A percentile compares a stretch with the other conserved stretches of the same genome.
phyloP scores from a whole-genome alignment of 2,888 invertebrate species.

The Drosophila meridionalis region DNA sequence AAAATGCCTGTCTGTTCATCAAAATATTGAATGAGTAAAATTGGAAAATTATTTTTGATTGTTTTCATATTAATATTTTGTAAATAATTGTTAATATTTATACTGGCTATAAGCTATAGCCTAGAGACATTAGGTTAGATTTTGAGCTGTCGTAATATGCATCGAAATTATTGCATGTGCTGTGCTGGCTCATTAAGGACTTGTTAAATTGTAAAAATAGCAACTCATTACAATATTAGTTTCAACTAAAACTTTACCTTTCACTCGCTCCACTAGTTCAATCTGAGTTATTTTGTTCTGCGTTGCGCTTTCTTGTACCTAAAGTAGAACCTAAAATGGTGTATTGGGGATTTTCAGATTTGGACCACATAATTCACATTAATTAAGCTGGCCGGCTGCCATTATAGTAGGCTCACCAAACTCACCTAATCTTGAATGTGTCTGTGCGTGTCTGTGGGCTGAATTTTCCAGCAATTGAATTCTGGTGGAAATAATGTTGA shows the following conservation, averaged over 20 bases:
- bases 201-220: not conserved
- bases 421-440: not conserved
- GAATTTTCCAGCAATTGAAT: conserved; percentile 68
- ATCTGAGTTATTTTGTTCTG: not conserved
- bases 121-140: too few relatives aligned
- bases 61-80: too few relatives aligned
- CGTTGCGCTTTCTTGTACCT: not conserved
- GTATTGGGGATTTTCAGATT: not conserved
- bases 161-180: not conserved
- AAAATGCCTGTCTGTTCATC: too few relatives aligned
- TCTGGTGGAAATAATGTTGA: conserved; percentile 34
- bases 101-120: too few relatives aligned
- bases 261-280: not conserved
- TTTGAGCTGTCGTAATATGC: not conserved
- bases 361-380: not conserved
- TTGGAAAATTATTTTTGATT: too few relatives aligned
- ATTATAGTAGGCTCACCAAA: not conserved
- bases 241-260: not conserved
- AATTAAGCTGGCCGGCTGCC: not conserved
- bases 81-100: too few relatives aligned
- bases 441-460: not conserved
- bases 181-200: not conserved
- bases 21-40: too few relatives aligned
- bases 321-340: not conserved
- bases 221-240: not conserved